Percentiles rank a stretch among this genome's conserved stretches.
Evolutionary conservation across 2,888 invertebrate species (phyloP).

Genomic region (Hyalella azteca): DNA sequence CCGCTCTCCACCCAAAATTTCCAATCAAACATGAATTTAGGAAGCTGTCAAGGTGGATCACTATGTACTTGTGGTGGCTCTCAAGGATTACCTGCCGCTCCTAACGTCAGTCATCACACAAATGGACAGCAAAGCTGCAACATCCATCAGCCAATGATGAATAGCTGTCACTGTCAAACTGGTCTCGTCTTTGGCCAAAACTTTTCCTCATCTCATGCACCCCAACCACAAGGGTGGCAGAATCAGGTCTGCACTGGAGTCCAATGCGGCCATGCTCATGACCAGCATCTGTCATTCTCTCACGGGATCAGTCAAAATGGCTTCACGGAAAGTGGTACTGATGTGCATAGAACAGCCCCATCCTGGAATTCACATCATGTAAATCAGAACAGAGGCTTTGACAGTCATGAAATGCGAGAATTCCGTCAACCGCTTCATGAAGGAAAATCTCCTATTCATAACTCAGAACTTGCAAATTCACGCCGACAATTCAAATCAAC

Average conservation of each 20-base stretch:
- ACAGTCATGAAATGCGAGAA: constrained; percentile 11
- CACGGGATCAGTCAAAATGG: not conserved
- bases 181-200: not conserved
- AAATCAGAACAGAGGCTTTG: not conserved
- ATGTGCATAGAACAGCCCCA: not conserved
- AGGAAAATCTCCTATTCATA: not conserved
- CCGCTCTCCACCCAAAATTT: not conserved
- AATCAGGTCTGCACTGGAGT: not conserved
- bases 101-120: not conserved
- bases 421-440: not conserved
- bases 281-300: constrained; percentile 8
- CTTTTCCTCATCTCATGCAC: not conserved
- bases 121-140: not conserved
- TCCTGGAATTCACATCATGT: not conserved
- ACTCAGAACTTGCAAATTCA: not conserved
- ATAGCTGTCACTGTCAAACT: not conserved
- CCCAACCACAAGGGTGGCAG: not conserved
- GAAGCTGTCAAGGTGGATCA: not conserved
- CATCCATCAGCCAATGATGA: not conserved
- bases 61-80: not conserved
- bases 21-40: not conserved
- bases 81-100: not conserved
- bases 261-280: not conserved
- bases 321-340: not conserved
- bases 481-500: constrained; percentile 23